These are phyloP conservation scores for Chloroclystis v-ata DNA, from an alignment of 2,888 invertebrate species.

Conservation along the genomic window DNA sequence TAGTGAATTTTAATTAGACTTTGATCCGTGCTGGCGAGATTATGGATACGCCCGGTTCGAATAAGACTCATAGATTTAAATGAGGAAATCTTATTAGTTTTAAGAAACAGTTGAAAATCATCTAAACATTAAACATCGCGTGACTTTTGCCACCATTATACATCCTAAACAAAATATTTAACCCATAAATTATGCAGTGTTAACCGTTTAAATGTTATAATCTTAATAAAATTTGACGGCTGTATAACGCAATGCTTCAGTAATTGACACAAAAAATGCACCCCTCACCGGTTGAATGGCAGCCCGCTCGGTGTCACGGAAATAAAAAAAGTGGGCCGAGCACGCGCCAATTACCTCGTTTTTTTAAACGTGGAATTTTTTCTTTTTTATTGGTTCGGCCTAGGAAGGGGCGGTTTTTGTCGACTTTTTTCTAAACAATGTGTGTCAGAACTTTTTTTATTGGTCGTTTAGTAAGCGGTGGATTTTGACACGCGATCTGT, in stretches of 20 bases:
- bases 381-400: conserved; percentile 63
- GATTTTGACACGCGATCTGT: conserved; percentile 65
- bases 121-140: neutral
- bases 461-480: conserved; percentile 52
- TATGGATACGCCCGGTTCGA: neutral
- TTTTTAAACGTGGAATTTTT: conserved; percentile 58
- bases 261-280: conserved; percentile 70
- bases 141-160: no score
- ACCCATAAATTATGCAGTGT: conserved; percentile 43
- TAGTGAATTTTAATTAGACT: conserved; percentile 7
- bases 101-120: no score
- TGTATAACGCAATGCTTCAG: conserved; percentile 34
- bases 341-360: conserved; percentile 71
- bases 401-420: conserved; percentile 64
- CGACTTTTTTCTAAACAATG: conserved; percentile 44
- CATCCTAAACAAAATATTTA: conserved; percentile 26
- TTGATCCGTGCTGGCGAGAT: conserved; percentile 8
- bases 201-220: conserved; percentile 54
- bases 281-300: conserved; percentile 50
- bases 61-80: conserved; percentile 5
- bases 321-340: conserved; percentile 56
- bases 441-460: conserved; percentile 54
- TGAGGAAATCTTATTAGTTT: neutral
- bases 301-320: conserved; percentile 34
- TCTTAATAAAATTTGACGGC: conserved; percentile 60